phyloP scores from a whole-genome alignment of 2,888 invertebrate genomes.

The Punctoribates punctum region DNA sequence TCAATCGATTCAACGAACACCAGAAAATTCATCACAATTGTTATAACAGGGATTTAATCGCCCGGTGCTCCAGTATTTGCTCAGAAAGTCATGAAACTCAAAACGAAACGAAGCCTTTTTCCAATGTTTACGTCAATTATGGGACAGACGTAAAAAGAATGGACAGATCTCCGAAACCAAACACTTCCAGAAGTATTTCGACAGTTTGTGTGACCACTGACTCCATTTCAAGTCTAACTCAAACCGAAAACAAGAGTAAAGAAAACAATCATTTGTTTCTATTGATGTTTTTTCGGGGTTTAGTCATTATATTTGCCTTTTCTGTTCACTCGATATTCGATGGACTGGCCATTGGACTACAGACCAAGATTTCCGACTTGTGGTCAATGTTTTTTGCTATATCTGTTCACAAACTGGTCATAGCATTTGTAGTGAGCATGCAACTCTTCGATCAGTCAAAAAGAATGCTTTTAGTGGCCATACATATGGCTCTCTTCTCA shows the following conservation, averaged over 20 bases:
- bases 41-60: constrained; percentile 16
- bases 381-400: constrained; percentile 81
- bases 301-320: constrained; percentile 74
- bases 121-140: constrained; percentile 25
- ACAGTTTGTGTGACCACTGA: constrained; percentile 4
- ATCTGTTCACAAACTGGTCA: constrained; percentile 77
- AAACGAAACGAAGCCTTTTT: not conserved
- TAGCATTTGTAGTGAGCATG: constrained; percentile 82
- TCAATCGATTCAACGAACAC: constrained; percentile 39
- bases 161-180: not conserved
- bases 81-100: not conserved
- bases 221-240: not conserved
- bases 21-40: constrained; percentile 20
- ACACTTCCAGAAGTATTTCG: not conserved
- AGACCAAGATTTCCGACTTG: constrained; percentile 65
- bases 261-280: not conserved
- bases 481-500: constrained; percentile 68
- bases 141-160: not conserved
- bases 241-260: not conserved
- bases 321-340: constrained; percentile 83
- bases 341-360: constrained; percentile 75
- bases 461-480: constrained; percentile 41
- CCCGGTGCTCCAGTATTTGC: constrained; percentile 5
- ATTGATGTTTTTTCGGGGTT: constrained; percentile 59
- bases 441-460: constrained; percentile 68